Percentiles rank a stretch among this genome's conserved stretches.
phyloP scores from a whole-genome alignment of 2,797 vertebrate genomes.

The Acipenser oxyrinchus region DNA sequence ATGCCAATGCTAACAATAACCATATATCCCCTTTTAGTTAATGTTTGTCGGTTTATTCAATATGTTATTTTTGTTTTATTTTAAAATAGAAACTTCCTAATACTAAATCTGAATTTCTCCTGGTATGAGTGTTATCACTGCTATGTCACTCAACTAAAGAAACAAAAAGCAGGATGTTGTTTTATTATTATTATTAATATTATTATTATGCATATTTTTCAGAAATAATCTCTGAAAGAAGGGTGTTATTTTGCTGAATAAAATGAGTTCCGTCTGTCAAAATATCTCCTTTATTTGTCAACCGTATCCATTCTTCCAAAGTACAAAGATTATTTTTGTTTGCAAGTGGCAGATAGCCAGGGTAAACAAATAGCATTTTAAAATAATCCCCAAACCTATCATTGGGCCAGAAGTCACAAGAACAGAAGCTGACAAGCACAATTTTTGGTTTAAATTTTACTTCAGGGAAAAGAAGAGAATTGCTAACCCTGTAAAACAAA shows the following conservation, averaged over 20 bases:
- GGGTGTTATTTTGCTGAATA: background rate
- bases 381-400: constrained; percentile 2
- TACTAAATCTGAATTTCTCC: no score
- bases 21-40: no score
- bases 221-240: no score
- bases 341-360: constrained; percentile 5
- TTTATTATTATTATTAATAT: no score
- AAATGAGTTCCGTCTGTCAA: constrained; percentile 5
- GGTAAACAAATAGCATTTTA: constrained; percentile 13
- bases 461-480: background rate
- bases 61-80: no score
- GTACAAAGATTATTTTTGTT: background rate
- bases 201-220: no score
- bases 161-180: no score
- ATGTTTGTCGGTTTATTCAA: no score
- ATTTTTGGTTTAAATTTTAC: constrained; percentile 1
- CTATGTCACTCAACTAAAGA: no score
- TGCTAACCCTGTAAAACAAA: background rate
- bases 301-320: background rate
- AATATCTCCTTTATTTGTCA: constrained; percentile 3
- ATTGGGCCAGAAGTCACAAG: background rate
- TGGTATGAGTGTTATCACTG: no score
- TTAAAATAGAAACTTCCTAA: no score
- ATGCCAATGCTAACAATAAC: no score
- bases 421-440: background rate